Conservation (phyloP, 2,113 vertebrate species). For the Malurus elegans region DNA sequence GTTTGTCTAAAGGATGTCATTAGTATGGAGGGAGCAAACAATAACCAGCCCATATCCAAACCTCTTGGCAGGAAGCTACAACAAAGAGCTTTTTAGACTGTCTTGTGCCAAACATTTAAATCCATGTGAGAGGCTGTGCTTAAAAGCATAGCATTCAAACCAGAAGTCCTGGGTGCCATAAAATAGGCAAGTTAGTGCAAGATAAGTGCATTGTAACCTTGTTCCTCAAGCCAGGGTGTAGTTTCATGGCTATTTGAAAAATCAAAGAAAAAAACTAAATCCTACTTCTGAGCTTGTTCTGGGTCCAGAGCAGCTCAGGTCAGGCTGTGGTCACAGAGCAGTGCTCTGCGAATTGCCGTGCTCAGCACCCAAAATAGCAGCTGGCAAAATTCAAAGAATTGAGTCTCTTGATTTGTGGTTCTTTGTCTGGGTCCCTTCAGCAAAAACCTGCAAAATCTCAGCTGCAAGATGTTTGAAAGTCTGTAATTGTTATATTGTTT, state of each 20-base stretch:
- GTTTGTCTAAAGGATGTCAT: background rate
- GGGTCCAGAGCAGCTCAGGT: background rate
- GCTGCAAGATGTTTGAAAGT: background rate
- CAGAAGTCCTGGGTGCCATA: background rate
- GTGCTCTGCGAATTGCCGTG: rapidly evolving
- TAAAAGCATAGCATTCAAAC: background rate
- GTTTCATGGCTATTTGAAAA: background rate
- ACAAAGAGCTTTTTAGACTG: background rate
- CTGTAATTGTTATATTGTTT: background rate
- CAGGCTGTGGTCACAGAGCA: background rate
- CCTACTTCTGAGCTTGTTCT: background rate
- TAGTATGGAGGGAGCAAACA: background rate
- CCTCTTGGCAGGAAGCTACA: background rate
- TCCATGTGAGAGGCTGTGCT: background rate
- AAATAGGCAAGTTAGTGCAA: background rate
- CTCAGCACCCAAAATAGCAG: rapidly evolving
- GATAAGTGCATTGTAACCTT: background rate
- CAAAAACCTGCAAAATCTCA: background rate
- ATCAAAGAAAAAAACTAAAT: background rate
- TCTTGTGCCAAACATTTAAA: background rate
- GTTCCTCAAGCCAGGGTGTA: background rate
- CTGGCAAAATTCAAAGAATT: background rate
- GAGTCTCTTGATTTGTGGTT: background rate
- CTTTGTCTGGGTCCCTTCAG: background rate
- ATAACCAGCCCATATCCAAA: background rate